Base-by-base conservation (phyloP, 2,888 invertebrate genomes). In the Nemotelus nigrinus region DNA sequence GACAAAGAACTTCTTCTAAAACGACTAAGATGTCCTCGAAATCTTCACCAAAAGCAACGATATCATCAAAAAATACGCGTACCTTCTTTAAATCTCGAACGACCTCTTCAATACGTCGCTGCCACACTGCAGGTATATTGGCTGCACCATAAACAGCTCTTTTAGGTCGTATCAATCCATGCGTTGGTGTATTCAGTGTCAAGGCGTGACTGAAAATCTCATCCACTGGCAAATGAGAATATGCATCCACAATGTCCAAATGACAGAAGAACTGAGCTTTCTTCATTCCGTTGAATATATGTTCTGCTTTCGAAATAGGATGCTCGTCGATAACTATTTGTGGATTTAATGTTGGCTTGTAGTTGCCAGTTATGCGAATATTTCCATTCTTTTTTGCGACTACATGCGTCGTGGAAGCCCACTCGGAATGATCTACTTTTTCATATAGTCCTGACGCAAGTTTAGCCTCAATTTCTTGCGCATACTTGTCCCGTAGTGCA, bases 71-170 rank as follows among this genome's bases (percentile, higher is more conserved):
- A 55, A 79, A 72, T 43, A 57, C 43, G 1, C 70, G 7, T n/a
- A 78, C 68, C 41, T 78, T 79, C 8, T 58, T 43, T 2, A 78
- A 50, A 8, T 47, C 75, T 57, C 76, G 76, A n/a, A 79, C 8
- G 7, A 70, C 76, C 1, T 25, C 25, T 68, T 68, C 68, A 10
- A 68, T 68, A 88, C 88, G 83, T 84, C 63, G 75, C 47, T 77
- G 76, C 71, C 71, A 78, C 43, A 77, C 65, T 6, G 65, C 64
- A 2, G 72, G 71, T 8, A 71, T 79, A 48, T 70, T 78, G 1
- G 77, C 77, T 47, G 74, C 70, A 5, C 76, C 81, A 41, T 81
- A 80, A 4, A 78, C 80, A 2, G 80, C 78, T 39, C 78, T 71
- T 53, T 70, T 77, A 6, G 78, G 79, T 2, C 80, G 76, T 10